phyloP scores from a whole-genome alignment of 2,113 vertebrate species.

The Sylvilagus bachmani region DNA sequence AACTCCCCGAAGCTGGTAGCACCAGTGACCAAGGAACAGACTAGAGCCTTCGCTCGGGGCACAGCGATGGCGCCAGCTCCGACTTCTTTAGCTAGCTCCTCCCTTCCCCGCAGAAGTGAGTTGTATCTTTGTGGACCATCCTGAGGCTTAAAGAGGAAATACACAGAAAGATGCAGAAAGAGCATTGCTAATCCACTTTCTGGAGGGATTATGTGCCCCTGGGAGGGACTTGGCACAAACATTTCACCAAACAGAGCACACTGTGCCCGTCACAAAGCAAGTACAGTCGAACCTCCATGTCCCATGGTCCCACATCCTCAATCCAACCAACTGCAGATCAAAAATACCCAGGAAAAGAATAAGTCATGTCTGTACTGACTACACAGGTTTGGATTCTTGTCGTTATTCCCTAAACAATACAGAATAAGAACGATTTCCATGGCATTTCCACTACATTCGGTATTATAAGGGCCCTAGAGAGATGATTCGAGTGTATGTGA shows the following conservation, averaged over 20 bases:
- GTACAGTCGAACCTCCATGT: too few relatives aligned
- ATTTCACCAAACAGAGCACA: not conserved
- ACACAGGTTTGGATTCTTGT: too few relatives aligned
- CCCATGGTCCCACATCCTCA: too few relatives aligned
- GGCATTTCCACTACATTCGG: too few relatives aligned
- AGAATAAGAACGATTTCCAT: too few relatives aligned
- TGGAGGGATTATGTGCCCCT: not conserved
- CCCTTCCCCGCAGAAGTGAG: not conserved
- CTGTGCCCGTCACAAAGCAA: not conserved
- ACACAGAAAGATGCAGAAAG: fast-evolving
- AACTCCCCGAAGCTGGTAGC: not conserved
- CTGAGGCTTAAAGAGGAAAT: not conserved
- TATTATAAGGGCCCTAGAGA: too few relatives aligned
- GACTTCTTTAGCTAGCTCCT: not conserved
- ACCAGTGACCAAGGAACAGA: fast-evolving
- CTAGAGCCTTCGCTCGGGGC: not conserved
- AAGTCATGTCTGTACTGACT: too few relatives aligned
- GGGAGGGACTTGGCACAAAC: not conserved
- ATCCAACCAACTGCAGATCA: too few relatives aligned
- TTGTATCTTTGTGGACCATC: not conserved
- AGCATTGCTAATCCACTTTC: not conserved
- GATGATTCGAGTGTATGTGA: too few relatives aligned
- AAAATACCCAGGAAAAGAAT: too few relatives aligned
- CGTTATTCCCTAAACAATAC: too few relatives aligned
- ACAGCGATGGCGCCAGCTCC: not conserved